Base-by-base conservation (phyloP, 2,888 invertebrate genomes). In the Zygothrica quintamaculata region DNA sequence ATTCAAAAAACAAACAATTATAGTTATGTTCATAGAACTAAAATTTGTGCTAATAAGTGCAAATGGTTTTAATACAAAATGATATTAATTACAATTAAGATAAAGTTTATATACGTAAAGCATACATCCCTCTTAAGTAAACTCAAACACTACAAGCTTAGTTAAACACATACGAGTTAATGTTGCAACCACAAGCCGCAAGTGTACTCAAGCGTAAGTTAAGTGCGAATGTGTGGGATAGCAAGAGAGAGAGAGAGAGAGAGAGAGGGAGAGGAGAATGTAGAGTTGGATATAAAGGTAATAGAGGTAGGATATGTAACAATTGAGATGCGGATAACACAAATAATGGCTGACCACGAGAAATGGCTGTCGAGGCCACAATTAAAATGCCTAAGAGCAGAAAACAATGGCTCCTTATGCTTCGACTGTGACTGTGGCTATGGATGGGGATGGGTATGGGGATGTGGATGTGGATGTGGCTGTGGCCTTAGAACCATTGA, bases 271-370 rank as follows among this genome's bases (percentile, higher is more conserved):
- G n/a, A 9, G 33, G 22, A 12, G 26, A 11, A 22, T 11, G 13
- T 22, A 26, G n/a, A n/a, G n/a, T n/a, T n/a, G n/a, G n/a, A n/a
- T n/a, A n/a, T n/a, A n/a, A n/a, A n/a, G n/a, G 22, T 55, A 44
- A 34, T 48, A 13, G 47, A 43, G 33, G 25, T 8, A 42, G 29
- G 50, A 18, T 50, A 16, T 50, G 34, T 50, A 33, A 22, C 46
- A 43, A 50, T 47, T 18, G 39, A 33, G 40, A 16, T 55, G 66
- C 39, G 71, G 51, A 48, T 51, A 61, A 50, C 51, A 74, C 62
- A 84, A 72, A 74, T 78, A 82, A 79, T 46, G 57, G 44, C 50
- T 61, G 61, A 55, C 82, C 82, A 52, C 79, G 51, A n/a, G n/a
- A 69, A 79, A 74, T 70, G 73, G 44, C 44, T 64, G 62, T 25